These are phyloP conservation scores for Semnopithecus entellus DNA, from an alignment of 2,113 vertebrate species.

Conservation along the genomic window DNA sequence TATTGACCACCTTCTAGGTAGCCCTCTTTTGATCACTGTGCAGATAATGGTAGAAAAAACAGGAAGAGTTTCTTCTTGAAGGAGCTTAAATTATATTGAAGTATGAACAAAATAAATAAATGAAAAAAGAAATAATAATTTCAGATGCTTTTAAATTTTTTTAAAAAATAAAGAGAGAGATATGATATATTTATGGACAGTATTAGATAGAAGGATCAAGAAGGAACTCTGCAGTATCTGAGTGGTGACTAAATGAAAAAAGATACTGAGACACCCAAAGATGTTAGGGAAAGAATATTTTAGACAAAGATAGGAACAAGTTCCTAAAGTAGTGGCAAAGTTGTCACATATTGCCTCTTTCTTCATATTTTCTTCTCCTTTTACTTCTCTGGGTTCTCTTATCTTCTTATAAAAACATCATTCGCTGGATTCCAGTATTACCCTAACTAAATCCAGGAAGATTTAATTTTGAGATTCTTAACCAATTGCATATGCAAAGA, in stretches of 20 bases:
- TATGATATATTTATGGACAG: too few relatives aligned
- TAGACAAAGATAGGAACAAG: background rate
- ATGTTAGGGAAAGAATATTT: background rate
- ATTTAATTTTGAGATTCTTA: background rate
- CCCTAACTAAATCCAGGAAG: background rate
- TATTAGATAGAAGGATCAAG: background rate
- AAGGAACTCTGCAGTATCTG: background rate
- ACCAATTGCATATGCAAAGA: background rate
- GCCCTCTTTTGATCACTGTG: background rate
- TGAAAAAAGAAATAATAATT: background rate
- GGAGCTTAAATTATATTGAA: background rate
- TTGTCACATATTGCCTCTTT: background rate
- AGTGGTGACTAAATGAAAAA: background rate
- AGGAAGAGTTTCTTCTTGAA: background rate
- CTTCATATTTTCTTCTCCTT: background rate
- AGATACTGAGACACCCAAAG: background rate
- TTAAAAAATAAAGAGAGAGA: too few relatives aligned
- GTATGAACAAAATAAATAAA: background rate
- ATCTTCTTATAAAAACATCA: background rate
- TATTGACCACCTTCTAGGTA: background rate
- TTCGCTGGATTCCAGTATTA: accelerated
- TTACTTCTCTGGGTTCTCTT: background rate
- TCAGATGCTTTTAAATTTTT: background rate
- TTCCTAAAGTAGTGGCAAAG: background rate
- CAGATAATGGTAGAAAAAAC: background rate